Base-by-base conservation (phyloP, 2,113 vertebrate genomes). In the Silurus meridionalis region DNA sequence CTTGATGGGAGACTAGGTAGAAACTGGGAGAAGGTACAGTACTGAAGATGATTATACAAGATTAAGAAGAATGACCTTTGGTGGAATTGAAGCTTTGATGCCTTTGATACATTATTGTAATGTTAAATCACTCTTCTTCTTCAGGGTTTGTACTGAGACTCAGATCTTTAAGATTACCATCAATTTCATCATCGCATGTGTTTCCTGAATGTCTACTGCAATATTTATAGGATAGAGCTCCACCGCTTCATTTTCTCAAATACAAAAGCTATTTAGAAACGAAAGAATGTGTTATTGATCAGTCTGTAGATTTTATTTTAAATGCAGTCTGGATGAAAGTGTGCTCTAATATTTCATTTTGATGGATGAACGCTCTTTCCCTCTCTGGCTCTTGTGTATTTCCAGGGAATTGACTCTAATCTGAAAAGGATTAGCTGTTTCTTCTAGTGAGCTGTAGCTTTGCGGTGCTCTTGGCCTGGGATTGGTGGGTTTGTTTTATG, bases 391-490 rank as follows among this genome's bases (percentile, higher is more conserved):
- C 17, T 80, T 69, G 83, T 79, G 52, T 57, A 48, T 50, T 57
- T 86, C 4, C 15, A 58, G 64, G 78, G 53, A 28, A 80, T 81
- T 72, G 64, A 60, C 78, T 81, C 7, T 86, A 86, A 71, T 86
- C 85, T 81, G 52, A 21, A 67, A 80, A 71, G 77, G 78, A 71
- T 86, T 86, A 81, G 66, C 81, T 87, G 71, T 79, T 82, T 87
- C 58, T 77, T 74, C 74, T 83, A 28, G 63, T 23, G 21, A 66
- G 55, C 84, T 71, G 28, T 21, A 83, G 53, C 63, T 58, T 28
- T 72, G 55, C 78, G 50, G 66, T 81, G 77, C 46, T 86, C n/a
- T 86, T 52, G 61, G 66, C 53, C 7, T 3, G n/a, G 69, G 78
- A 72, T 86, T 61, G 64, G 7, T 52, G 52, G 4, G 60, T 83